These are phyloP conservation scores for Morpho deidamia DNA, from an alignment of 2,888 invertebrate species.

Conservation along the genomic window DNA sequence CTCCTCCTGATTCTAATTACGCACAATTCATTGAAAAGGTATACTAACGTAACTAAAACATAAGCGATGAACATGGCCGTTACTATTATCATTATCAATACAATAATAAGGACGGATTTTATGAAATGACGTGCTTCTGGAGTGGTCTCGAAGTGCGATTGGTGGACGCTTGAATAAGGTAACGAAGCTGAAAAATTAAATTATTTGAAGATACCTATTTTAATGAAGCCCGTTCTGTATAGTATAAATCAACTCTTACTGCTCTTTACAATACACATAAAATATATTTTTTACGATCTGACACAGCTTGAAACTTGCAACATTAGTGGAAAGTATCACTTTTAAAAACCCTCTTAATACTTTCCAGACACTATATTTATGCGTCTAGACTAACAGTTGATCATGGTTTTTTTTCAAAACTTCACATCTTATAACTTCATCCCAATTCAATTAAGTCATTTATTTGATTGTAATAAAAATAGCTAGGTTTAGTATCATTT, in stretches of 20 bases:
- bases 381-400: constrained; percentile 8
- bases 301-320: background rate
- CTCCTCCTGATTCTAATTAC: too few relatives aligned
- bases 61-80: constrained; percentile 1
- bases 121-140: background rate
- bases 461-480: too few relatives aligned
- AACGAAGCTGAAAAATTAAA: background rate
- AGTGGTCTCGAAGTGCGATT: background rate
- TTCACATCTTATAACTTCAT: too few relatives aligned
- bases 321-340: background rate
- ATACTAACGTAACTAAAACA: constrained; percentile 3
- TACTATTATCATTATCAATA: background rate
- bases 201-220: background rate
- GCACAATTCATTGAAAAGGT: background rate
- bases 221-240: background rate
- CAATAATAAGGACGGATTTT: background rate
- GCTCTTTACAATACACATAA: background rate
- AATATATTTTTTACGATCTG: background rate
- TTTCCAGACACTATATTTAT: background rate
- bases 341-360: background rate
- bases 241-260: background rate
- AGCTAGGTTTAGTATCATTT: too few relatives aligned
- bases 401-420: too few relatives aligned
- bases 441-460: too few relatives aligned
- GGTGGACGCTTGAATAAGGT: background rate